Percentiles rank a stretch among this genome's conserved stretches.
Evolutionary conservation across 2,888 invertebrate species (phyloP).

Genomic region (Drosophila basisetae): DNA sequence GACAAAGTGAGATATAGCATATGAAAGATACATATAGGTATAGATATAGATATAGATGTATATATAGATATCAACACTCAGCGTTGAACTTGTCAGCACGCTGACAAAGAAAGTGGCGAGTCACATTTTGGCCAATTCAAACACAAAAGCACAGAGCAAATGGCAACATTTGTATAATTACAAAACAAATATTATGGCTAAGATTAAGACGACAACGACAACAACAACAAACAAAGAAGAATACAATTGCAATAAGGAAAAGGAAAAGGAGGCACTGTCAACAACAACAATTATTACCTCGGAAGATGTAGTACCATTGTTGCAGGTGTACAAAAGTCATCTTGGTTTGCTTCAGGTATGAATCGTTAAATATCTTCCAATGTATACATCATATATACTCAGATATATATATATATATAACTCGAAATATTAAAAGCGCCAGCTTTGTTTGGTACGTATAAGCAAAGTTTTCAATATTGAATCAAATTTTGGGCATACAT

Average conservation of each 20-base stretch:
- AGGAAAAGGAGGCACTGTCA: constrained; percentile 15
- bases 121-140: constrained; percentile 59
- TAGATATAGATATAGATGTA: constrained; percentile 9
- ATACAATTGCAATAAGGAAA: constrained; percentile 48
- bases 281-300: neutral
- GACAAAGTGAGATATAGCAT: constrained; percentile 36
- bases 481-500: neutral
- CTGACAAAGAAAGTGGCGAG: constrained; percentile 65
- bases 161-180: constrained; percentile 31
- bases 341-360: constrained; percentile 11
- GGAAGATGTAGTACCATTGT: constrained; percentile 38
- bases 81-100: constrained; percentile 55
- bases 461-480: neutral
- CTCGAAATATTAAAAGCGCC: neutral
- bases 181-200: constrained; percentile 21
- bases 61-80: constrained; percentile 22
- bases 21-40: constrained; percentile 7
- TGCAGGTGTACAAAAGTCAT: constrained; percentile 26
- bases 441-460: neutral
- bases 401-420: neutral
- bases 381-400: neutral
- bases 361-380: constrained; percentile 15
- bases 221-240: constrained; percentile 21
- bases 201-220: constrained; percentile 11
- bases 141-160: constrained; percentile 9